Conservation (phyloP, 2,113 vertebrate species). For the Dunckerocampus dactyliophorus region DNA sequence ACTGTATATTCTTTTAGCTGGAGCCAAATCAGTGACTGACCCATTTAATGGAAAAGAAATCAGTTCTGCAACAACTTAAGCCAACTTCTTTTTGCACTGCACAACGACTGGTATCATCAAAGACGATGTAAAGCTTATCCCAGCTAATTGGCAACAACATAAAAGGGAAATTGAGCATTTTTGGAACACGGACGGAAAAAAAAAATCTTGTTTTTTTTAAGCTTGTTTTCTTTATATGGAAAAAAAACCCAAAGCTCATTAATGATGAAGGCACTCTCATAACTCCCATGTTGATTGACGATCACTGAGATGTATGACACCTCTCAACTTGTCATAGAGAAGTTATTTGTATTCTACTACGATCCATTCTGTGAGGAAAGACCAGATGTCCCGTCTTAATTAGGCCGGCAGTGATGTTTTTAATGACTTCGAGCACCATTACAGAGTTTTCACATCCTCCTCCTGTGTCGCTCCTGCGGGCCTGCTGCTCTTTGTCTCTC, state of each 20-base stretch:
- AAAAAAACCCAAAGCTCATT: slow-evolving; percentile 66
- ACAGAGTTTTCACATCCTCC: slow-evolving; percentile 69
- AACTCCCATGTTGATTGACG: slow-evolving; percentile 76
- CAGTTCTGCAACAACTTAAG: slow-evolving; percentile 2
- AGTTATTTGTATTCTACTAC: slow-evolving; percentile 76
- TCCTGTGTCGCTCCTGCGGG: slow-evolving; percentile 63
- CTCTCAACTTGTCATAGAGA: slow-evolving; percentile 76
- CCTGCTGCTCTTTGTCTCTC: slow-evolving; percentile 55
- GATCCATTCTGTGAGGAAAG: slow-evolving; percentile 73
- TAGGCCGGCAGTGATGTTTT: slow-evolving; percentile 84
- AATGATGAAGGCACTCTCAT: slow-evolving; percentile 70
- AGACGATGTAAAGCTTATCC: slow-evolving; percentile 57
- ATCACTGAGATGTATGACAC: slow-evolving; percentile 80
- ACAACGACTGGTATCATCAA: slow-evolving; percentile 42
- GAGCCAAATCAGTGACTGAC: slow-evolving; percentile 16
- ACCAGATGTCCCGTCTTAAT: slow-evolving; percentile 91
- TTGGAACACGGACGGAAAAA: slow-evolving; percentile 45
- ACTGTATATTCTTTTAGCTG: background rate
- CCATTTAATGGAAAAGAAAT: slow-evolving; percentile 27
- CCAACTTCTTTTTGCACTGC: slow-evolving; percentile 28
- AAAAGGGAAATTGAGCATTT: slow-evolving; percentile 53
- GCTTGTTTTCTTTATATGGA: slow-evolving; percentile 56
- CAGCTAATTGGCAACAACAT: slow-evolving; percentile 64
- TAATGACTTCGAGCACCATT: slow-evolving; percentile 78
- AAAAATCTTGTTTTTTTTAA: slow-evolving; percentile 10